These are phyloP conservation scores for Hirtodrosophila alboralis DNA, from an alignment of 2,888 invertebrate genomes.

Conservation along the genomic window DNA sequence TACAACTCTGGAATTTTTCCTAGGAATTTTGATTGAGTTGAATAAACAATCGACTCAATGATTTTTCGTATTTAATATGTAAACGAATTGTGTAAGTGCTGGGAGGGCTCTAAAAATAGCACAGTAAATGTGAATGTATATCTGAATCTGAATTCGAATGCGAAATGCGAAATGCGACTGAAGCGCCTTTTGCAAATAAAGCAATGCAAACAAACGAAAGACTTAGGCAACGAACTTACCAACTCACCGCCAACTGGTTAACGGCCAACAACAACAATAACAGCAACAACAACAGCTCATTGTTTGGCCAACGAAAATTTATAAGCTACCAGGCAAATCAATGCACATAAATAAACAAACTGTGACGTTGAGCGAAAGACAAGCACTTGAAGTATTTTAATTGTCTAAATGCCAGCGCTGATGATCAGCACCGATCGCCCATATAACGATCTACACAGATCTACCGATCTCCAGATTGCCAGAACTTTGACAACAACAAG, in stretches of 20 bases:
- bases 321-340: constrained; percentile 76
- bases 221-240: constrained; percentile 67
- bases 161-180: constrained; percentile 32
- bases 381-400: constrained; percentile 81
- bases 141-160: constrained; percentile 3
- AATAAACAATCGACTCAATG: constrained; percentile 66
- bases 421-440: constrained; percentile 59
- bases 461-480: constrained; percentile 16
- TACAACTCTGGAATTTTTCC: constrained; percentile 69
- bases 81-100: constrained; percentile 71
- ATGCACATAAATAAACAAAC: constrained; percentile 77
- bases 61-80: constrained; percentile 66
- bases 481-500: constrained; percentile 37
- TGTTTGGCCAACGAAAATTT: constrained; percentile 69
- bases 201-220: constrained; percentile 69
- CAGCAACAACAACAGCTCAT: constrained; percentile 48
- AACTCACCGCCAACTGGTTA: constrained; percentile 17
- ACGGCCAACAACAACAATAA: constrained; percentile 17
- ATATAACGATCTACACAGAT: constrained; percentile 19
- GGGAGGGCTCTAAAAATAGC: constrained; percentile 67
- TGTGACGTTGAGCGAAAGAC: constrained; percentile 76
- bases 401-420: constrained; percentile 78
- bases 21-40: constrained; percentile 77
- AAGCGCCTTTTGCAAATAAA: constrained; percentile 56
- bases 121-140: constrained; percentile 24